Conservation (phyloP, 2,797 vertebrate species). For the Vipera ursinii region DNA sequence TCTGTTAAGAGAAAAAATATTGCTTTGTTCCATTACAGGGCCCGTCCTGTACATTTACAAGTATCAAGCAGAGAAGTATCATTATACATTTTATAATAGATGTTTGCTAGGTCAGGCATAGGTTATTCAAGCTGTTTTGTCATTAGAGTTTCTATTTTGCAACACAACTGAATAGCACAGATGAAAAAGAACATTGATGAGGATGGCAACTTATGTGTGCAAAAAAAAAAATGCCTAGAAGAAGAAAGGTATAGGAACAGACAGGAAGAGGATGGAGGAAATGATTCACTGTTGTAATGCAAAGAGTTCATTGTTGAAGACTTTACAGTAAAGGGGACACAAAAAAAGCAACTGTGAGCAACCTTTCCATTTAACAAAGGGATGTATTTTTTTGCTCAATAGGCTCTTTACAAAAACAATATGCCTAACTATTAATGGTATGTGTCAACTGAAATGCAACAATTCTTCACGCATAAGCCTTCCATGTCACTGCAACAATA, state of each 20-base stretch:
- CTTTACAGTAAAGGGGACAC: neutral
- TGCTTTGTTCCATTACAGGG: neutral
- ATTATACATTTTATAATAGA: neutral
- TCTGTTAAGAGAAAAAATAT: neutral
- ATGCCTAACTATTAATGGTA: neutral
- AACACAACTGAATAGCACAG: rapidly evolving
- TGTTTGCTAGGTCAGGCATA: neutral
- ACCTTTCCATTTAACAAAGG: neutral
- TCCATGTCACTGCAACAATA: neutral
- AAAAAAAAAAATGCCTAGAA: neutral
- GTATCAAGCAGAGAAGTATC: neutral
- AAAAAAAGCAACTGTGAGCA: neutral
- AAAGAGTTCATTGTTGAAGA: neutral
- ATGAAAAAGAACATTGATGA: neutral
- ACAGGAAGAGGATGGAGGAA: neutral
- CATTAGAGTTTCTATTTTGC: neutral
- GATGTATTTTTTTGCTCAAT: neutral
- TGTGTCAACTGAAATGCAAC: neutral
- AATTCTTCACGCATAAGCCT: neutral
- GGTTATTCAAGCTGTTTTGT: neutral
- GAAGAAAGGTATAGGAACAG: neutral
- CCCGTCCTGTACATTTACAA: neutral
- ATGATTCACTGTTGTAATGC: constrained; percentile 16
- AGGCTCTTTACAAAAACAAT: neutral
- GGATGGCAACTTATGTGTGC: neutral